phyloP scores from a whole-genome alignment of 1,140 invertebrate genomes.

The Homarus americanus region DNA sequence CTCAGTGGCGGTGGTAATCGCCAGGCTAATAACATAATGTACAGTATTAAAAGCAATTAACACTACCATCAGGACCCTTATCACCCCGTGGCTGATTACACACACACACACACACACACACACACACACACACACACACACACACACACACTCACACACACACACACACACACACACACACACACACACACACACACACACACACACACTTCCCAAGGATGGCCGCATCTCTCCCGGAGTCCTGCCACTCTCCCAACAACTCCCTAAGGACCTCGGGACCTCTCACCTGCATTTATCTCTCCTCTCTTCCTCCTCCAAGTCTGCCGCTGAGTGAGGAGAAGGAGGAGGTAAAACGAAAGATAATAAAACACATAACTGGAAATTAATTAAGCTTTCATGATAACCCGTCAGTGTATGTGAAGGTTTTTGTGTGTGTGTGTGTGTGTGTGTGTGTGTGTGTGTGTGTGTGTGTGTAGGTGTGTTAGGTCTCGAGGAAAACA shows the following conservation, averaged over 20 bases:
- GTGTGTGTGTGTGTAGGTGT: no score
- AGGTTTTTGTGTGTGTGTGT: no score
- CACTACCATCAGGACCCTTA: not conserved
- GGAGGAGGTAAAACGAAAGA: not conserved
- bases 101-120: not conserved
- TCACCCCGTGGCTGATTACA: not conserved
- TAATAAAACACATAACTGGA: no score
- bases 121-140: not conserved
- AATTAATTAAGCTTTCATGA: no score
- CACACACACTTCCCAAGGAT: not conserved
- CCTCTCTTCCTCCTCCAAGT: not conserved
- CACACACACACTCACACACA: not conserved
- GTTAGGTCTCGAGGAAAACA: no score
- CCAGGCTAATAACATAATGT: not conserved
- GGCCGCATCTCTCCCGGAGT: no score
- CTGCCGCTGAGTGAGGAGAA: not conserved
- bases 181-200: not conserved
- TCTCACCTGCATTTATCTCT: not conserved
- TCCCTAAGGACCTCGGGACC: no score
- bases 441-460: no score
- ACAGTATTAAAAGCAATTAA: not conserved
- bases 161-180: no score
- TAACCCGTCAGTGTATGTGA: no score
- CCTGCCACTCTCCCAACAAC: not conserved
- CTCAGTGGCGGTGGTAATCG: no score